A percentile compares a stretch with the other conserved stretches of the same genome.
Evolutionary conservation across 2,797 vertebrate genomes (phyloP).

Genomic region (Babyrousa celebensis): DNA sequence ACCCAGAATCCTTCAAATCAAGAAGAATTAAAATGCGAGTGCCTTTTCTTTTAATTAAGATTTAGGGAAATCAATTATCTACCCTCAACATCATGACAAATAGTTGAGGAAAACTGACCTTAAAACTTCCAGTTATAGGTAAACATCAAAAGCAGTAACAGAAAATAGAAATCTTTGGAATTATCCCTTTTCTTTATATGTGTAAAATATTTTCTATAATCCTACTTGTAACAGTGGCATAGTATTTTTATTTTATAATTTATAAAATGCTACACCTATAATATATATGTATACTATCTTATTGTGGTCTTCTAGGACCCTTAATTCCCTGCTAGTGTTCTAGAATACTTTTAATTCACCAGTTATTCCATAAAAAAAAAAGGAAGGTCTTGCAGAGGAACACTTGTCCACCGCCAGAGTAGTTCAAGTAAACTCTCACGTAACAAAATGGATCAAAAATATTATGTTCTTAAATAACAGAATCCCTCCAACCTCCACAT

Average conservation of each 20-base stretch:
- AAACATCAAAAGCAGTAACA: background rate
- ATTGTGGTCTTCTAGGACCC: background rate
- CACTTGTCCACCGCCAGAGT: background rate
- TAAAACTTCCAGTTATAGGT: background rate
- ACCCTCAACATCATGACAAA: background rate
- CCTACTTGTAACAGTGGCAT: background rate
- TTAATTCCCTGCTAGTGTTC: background rate
- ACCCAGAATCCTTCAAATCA: background rate
- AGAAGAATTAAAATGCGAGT: slow-evolving; percentile 54
- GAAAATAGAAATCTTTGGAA: background rate
- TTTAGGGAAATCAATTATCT: background rate
- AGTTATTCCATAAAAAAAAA: background rate
- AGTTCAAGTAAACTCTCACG: slow-evolving; percentile 15
- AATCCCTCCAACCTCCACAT: background rate
- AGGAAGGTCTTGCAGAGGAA: background rate
- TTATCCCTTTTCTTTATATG: background rate
- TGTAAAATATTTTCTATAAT: slow-evolving; percentile 22
- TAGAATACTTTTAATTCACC: background rate
- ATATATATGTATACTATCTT: background rate
- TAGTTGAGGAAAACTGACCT: slow-evolving; percentile 14
- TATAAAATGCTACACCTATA: background rate
- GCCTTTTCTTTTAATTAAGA: background rate
- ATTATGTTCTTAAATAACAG: background rate
- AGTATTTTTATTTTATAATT: background rate
- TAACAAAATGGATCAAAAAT: background rate